phyloP scores from a whole-genome alignment of 2,113 vertebrate species.

The Grus americana region DNA sequence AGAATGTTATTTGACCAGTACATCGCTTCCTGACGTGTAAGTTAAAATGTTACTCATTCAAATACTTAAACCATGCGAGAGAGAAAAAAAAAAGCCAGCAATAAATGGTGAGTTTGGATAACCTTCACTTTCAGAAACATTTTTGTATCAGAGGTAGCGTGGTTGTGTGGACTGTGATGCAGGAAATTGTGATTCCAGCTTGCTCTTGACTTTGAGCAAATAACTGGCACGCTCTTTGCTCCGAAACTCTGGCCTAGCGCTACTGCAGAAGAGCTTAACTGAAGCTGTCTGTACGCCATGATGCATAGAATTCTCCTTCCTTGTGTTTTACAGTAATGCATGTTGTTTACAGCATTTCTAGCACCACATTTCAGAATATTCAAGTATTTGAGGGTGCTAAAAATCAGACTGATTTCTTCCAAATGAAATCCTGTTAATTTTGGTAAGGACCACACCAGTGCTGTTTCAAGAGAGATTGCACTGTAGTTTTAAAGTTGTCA shows the following conservation, averaged over 20 bases:
- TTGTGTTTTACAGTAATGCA: not conserved
- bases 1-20: not conserved
- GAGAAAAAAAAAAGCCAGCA: not conserved
- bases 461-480: not conserved
- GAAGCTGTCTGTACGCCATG: rapidly evolving
- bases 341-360: not conserved
- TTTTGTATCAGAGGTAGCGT: not conserved
- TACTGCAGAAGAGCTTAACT: not conserved
- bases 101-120: not conserved
- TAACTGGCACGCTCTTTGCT: not conserved
- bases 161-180: not conserved
- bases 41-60: not conserved
- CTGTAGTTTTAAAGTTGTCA: not conserved
- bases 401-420: not conserved
- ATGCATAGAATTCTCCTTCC: not conserved
- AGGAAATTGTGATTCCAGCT: not conserved
- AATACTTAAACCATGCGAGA: not conserved
- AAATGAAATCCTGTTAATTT: not conserved
- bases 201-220: not conserved
- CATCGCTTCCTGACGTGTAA: not conserved
- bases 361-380: not conserved
- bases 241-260: not conserved
- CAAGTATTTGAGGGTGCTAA: not conserved
- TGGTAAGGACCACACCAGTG: not conserved
- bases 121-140: not conserved